These are phyloP conservation scores for Polymixis lichenea DNA, from an alignment of 2,888 invertebrate genomes.

Conservation along the genomic window DNA sequence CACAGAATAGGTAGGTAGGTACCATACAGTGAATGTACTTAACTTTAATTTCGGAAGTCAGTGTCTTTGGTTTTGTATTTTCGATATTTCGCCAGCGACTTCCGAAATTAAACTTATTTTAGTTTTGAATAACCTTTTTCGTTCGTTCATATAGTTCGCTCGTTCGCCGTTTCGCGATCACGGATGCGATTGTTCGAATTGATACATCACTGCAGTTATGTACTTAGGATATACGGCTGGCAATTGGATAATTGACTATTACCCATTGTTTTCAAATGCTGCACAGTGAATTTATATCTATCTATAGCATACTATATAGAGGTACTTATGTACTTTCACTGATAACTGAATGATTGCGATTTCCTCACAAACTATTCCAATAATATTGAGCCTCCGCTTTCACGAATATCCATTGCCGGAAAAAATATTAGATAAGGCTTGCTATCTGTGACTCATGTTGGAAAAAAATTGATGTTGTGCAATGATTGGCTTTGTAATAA, in stretches of 20 bases:
- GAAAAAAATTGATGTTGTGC: background rate
- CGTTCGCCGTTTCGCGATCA: background rate
- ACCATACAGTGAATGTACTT: no score
- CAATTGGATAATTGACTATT: slow-evolving; percentile 39
- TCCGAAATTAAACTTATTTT: no score
- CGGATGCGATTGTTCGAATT: slow-evolving; percentile 14
- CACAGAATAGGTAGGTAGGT: no score
- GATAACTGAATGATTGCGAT: slow-evolving; percentile 8
- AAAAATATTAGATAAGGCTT: slow-evolving; percentile 26
- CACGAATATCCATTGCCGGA: slow-evolving; percentile 17
- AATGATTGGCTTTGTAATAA: background rate
- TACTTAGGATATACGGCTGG: background rate
- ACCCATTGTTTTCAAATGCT: slow-evolving; percentile 5
- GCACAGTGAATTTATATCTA: slow-evolving; percentile 8
- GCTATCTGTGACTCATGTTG: slow-evolving; percentile 9
- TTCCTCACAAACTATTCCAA: slow-evolving; percentile 8
- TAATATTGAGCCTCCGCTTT: slow-evolving; percentile 1
- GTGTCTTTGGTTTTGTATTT: no score
- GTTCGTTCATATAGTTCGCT: no score
- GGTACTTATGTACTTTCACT: background rate
- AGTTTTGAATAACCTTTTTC: no score
- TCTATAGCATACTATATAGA: background rate
- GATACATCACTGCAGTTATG: slow-evolving; percentile 20
- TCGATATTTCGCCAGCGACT: no score
- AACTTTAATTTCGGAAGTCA: no score